Conservation (phyloP, 2,888 invertebrate genomes). For the Anarsia innoxiella region DNA sequence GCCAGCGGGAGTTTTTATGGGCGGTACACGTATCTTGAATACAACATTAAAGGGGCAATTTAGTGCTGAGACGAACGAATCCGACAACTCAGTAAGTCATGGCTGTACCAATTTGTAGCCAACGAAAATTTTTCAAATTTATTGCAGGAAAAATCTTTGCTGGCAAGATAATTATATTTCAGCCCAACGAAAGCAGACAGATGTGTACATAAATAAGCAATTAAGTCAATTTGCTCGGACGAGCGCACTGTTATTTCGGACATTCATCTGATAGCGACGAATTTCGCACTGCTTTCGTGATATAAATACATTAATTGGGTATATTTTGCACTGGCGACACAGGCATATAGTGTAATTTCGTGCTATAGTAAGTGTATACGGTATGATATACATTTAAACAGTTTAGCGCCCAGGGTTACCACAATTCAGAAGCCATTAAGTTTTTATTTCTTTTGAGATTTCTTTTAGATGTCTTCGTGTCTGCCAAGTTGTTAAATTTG, state of each 20-base stretch:
- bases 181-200: constrained; percentile 19
- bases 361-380: too few relatives aligned
- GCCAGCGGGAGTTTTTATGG: neutral
- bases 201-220: constrained; percentile 32
- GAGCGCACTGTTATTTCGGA: constrained; percentile 37
- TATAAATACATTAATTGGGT: constrained; percentile 40
- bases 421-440: neutral
- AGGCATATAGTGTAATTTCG: too few relatives aligned
- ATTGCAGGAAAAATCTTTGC: neutral
- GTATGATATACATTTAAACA: too few relatives aligned
- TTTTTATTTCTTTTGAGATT: neutral
- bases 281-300: constrained; percentile 32
- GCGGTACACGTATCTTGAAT: neutral
- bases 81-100: neutral
- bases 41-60: too few relatives aligned
- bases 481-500: neutral
- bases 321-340: constrained; percentile 41
- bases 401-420: constrained; percentile 1
- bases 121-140: too few relatives aligned
- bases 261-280: constrained; percentile 51
- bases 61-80: neutral
- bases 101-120: neutral
- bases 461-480: neutral
- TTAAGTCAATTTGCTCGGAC: constrained; percentile 46
- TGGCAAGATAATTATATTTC: constrained; percentile 16